phyloP scores from a whole-genome alignment of 2,797 vertebrate genomes.

The Petrocephalus schoutedeni region DNA sequence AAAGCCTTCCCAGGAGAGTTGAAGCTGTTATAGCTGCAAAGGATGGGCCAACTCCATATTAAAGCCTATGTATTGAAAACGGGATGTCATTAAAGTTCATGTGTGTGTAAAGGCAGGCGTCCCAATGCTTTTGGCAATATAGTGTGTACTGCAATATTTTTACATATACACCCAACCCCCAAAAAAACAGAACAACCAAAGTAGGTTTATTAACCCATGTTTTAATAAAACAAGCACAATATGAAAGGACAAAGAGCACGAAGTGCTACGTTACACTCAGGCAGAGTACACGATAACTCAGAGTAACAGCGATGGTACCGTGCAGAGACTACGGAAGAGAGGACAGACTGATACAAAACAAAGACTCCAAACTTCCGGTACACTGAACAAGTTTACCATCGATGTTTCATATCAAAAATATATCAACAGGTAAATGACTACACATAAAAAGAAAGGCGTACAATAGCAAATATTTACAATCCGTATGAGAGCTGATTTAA shows the following conservation, averaged over 20 bases:
- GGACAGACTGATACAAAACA: not conserved
- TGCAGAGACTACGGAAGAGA: constrained; percentile 22
- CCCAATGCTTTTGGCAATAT: too few relatives aligned
- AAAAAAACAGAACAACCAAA: constrained; percentile 32
- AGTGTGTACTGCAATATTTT: too few relatives aligned
- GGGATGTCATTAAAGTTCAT: too few relatives aligned
- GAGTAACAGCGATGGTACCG: constrained; percentile 24
- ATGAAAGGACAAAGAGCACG: constrained; percentile 45
- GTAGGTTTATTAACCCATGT: constrained; percentile 31
- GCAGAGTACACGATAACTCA: constrained; percentile 43
- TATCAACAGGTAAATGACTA: constrained; percentile 66
- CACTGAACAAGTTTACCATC: constrained; percentile 17
- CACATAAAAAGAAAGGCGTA: constrained; percentile 61
- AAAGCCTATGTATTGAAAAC: too few relatives aligned
- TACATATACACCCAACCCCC: not conserved
- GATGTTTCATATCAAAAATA: constrained; percentile 71
- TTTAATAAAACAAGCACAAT: constrained; percentile 59
- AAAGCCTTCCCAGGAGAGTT: too few relatives aligned
- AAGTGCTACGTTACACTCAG: constrained; percentile 39
- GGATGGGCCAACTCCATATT: too few relatives aligned
- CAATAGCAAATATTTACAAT: constrained; percentile 72
- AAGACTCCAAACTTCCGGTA: not conserved
- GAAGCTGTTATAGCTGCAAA: too few relatives aligned
- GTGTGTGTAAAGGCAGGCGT: too few relatives aligned
- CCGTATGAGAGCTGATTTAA: constrained; percentile 57